Evolutionary conservation across 2,113 vertebrate species (phyloP).

Genomic region (human): GRCh38 chr16:7358501-7359000

Average conservation of each 20-base stretch:
- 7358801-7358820: not conserved
- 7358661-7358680: too few relatives aligned
- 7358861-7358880: not conserved
- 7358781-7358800: not conserved
- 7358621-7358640: too few relatives aligned
- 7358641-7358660: too few relatives aligned
- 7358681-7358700: too few relatives aligned
- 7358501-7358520: too few relatives aligned
- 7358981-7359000: not conserved
- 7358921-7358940: not conserved
- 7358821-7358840: rapidly evolving
- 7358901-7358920: not conserved
- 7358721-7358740: not conserved
- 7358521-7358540: too few relatives aligned
- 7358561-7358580: too few relatives aligned
- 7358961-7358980: not conserved
- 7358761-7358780: rapidly evolving
- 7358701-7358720: too few relatives aligned
- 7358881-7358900: not conserved
- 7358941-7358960: not conserved
- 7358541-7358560: too few relatives aligned
- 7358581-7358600: too few relatives aligned
- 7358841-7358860: not conserved
- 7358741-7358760: not conserved
- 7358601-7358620: too few relatives aligned